Evolutionary conservation across 2,888 invertebrate genomes (phyloP).

Genomic region (Netelia virgata): DNA sequence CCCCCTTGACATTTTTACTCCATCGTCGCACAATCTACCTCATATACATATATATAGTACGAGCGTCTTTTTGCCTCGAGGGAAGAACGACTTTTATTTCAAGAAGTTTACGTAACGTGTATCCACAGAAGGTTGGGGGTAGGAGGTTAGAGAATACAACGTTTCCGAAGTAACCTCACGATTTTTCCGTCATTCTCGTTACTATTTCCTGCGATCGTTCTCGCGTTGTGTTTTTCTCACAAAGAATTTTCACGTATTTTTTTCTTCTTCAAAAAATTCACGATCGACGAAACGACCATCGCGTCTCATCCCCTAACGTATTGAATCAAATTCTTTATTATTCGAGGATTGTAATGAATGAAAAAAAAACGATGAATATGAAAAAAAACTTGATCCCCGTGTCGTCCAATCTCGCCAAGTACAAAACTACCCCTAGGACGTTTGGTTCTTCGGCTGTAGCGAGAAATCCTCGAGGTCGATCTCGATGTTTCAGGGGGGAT

Average conservation of each 20-base stretch:
- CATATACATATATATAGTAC: conserved; percentile 41
- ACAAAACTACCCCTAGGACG: conserved; percentile 59
- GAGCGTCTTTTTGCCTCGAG: conserved; percentile 57
- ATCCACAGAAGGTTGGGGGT: not conserved
- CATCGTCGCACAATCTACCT: conserved; percentile 27
- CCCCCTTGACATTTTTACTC: conserved; percentile 32
- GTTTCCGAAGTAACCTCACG: conserved; percentile 15
- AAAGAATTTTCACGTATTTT: not conserved
- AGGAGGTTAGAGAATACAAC: not conserved
- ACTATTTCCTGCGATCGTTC: conserved; percentile 24
- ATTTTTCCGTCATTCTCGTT: conserved; percentile 29
- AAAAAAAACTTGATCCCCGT: no score
- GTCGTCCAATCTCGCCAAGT: conserved; percentile 40
- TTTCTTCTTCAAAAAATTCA: conserved; percentile 3
- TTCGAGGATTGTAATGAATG: no score
- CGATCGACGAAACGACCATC: not conserved
- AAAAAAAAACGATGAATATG: no score
- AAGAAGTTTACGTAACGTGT: conserved; percentile 45
- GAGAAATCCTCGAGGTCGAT: conserved; percentile 25
- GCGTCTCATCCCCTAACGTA: conserved; percentile 7
- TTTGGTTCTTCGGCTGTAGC: conserved; percentile 32
- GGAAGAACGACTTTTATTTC: conserved; percentile 61
- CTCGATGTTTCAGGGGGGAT: conserved; percentile 25
- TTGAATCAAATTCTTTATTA: no score
- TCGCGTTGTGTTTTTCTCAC: not conserved